Evolutionary conservation across 1,140 invertebrate species (phyloP).

Genomic region (Calliopsis andreniformis): DNA sequence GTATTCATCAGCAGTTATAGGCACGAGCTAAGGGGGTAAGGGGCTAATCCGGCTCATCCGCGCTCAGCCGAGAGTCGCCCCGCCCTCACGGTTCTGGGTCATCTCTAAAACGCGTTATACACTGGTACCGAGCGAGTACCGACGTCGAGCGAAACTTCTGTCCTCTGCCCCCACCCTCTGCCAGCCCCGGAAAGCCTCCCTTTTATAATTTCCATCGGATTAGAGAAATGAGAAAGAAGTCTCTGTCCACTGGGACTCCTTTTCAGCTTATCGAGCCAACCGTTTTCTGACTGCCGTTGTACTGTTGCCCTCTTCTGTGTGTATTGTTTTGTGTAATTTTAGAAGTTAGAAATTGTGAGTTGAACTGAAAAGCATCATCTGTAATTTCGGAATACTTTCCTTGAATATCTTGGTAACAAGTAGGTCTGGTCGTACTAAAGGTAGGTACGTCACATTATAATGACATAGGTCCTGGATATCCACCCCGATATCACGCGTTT

Average conservation of each 20-base stretch:
- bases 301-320: neutral
- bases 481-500: no score
- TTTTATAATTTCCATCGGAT: slow-evolving; percentile 44
- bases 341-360: neutral
- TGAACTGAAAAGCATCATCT: no score
- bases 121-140: slow-evolving; percentile 45
- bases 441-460: no score
- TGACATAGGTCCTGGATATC: no score
- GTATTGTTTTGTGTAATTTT: neutral
- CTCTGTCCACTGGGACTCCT: no score
- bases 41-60: slow-evolving; percentile 72
- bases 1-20: slow-evolving; percentile 74
- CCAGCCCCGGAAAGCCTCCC: neutral
- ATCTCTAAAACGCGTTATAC: slow-evolving; percentile 60
- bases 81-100: slow-evolving; percentile 64
- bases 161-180: neutral
- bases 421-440: no score
- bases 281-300: neutral
- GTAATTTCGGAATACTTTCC: no score
- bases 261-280: slow-evolving; percentile 6
- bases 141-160: slow-evolving; percentile 22
- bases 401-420: no score
- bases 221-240: slow-evolving; percentile 6
- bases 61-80: slow-evolving; percentile 63
- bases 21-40: slow-evolving; percentile 64